Percentiles rank a stretch among this genome's conserved stretches.
Evolutionary conservation across 92 coral and sea anemone species (phyloP).

Genomic region (Epizoanthus illoricatus): DNA sequence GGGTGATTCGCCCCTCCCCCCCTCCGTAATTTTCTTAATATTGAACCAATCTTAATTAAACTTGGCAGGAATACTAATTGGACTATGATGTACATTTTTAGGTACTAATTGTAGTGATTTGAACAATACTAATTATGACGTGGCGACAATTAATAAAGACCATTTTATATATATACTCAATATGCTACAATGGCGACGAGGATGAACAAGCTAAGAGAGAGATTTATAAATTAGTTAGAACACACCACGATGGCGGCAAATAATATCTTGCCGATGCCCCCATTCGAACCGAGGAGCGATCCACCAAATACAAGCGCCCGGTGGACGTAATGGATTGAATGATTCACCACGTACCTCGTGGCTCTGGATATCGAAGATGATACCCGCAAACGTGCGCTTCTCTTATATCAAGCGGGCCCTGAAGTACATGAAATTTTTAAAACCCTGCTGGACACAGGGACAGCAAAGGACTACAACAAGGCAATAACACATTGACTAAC

Average conservation of each 20-base stretch:
- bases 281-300: conserved; percentile 36
- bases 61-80: too few relatives aligned
- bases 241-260: not conserved
- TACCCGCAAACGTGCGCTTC: conserved; percentile 34
- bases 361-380: conserved; percentile 29
- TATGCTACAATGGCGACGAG: conserved; percentile 32
- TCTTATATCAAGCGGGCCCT: conserved; percentile 40
- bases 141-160: too few relatives aligned
- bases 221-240: not conserved
- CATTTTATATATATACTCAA: not conserved
- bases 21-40: too few relatives aligned
- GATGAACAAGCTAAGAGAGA: conserved; percentile 1
- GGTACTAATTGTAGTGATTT: too few relatives aligned
- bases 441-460: conserved; percentile 35
- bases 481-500: conserved; percentile 21
- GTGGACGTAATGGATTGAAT: conserved; percentile 33
- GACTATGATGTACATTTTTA: too few relatives aligned
- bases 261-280: conserved; percentile 11
- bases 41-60: too few relatives aligned
- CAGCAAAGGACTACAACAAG: conserved; percentile 1
- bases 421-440: conserved; percentile 50
- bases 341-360: conserved; percentile 31
- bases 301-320: conserved; percentile 39
- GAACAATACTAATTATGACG: too few relatives aligned
- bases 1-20: too few relatives aligned